Evolutionary conservation across 2,797 vertebrate species (phyloP), one percentile per base, ranked within the genome.

Genomic region (Champsocephalus esox): DNA sequence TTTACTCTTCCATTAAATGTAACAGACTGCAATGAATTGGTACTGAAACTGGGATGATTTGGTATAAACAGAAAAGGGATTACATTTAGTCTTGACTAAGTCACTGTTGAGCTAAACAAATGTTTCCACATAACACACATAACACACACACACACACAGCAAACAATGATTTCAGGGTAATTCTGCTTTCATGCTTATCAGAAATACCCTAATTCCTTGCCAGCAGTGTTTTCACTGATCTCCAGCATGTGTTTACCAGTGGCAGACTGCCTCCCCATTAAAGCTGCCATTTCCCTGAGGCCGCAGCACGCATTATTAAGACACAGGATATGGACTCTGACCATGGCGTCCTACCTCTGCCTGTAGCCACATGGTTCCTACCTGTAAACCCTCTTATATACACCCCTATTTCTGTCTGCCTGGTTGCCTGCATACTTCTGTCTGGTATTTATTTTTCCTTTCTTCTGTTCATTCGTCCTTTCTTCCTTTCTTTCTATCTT

Each of bases 201-300:
- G 80, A 91, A 91, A 90, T 92, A 87, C 91, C 91, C 92, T 80
- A 89, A 91, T 91, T 92, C 81, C 79, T 64, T 57, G 64, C 81
- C 80, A 83, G 86, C 74, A 86, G 77, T 90, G 86, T 92, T 91
- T 92, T 90, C 87, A 83, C 70, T 87, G 89, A 72, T 75, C 85
- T 89, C 71, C 85, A 90, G 89, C 93, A 92, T 91, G 89, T 94
- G 91, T 93, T 92, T 94, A 92, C 89, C 88, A 92, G 92, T 87
- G 87, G 87, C 87, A 85, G 85, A 85, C 87, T 86, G 75, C 89
- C 86, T 93, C 83, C 89, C 89, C 78, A 91, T 93, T 93, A 94
- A 93, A 92, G 70, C 87, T 78, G 66, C 89, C 62, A 55, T 88
- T 91, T 84, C 92, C 92, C 87, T 38, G 81, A 87, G 87, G 89